Evolutionary conservation across 2,888 invertebrate genomes (phyloP), one percentile per base, ranked within the genome.

Genomic region (Eueremaeus valkanovi): DNA sequence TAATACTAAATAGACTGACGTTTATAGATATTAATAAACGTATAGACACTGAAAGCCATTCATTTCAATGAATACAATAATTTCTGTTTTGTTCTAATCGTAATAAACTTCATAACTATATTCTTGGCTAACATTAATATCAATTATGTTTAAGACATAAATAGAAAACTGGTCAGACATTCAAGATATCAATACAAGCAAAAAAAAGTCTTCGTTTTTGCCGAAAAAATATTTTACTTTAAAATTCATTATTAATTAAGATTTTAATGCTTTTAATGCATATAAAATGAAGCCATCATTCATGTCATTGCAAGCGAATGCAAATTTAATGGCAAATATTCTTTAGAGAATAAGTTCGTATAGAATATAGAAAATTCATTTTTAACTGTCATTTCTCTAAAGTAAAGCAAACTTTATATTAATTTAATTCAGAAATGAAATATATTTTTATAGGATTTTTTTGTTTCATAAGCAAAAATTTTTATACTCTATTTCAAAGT

Each of bases 171-270:
- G 58, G 58, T 45, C 45, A 45, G 16, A 45, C 45, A 58, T 58
- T n/a, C 58, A 58, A 11, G 29, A 58, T 31, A 58, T 58, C 31
- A 31, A 58, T 29, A 58, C 55, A n/a, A 27, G 9, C 18, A 61
- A 31, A 33, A 21, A 11, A 61, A 33, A 61, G 31, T 24, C 61
- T 61, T 31, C 33, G 31, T 18, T 13, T 31, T 61, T 33, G 18
- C 9, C n/a, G 3, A 24, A 29, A 11, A 33, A 61, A 29, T 31
- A 33, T 24, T 61, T 33, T 24, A 2, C 16, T 33, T 61, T 61
- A 33, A 61, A 61, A 33, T 18, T 31, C 13, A 36, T 66, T 66
- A 36, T 66, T 66, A 66, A 66, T 66, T 66, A 66, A 66, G 36
- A 33, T 33, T 66, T 66, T 36, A 66, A 66, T 66, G 63, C 16